Evolutionary conservation across 2,113 vertebrate genomes (phyloP), one percentile per base, ranked within the genome.

Genomic region (Oostethus manadensis): DNA sequence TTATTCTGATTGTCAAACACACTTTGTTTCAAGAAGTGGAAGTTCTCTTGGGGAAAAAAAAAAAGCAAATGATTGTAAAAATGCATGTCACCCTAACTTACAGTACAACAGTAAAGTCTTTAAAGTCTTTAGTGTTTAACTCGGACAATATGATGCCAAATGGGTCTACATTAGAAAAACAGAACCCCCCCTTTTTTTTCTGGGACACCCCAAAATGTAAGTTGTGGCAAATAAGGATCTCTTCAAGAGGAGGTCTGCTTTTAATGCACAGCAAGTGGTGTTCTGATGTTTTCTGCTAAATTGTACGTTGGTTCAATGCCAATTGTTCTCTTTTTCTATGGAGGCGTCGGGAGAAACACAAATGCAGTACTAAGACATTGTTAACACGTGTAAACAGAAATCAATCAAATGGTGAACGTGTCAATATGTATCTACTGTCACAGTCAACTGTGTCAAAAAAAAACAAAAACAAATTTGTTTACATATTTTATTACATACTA

Each of bases 401-500:
- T 88, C 90, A 91, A 89, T 87, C 86, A 87, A 91, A 93, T 92
- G 92, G 94, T 93, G 91, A 93, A 89, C 91, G 91, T 86, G 90
- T 94, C 92, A 92, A 92, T 92, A 94, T 90, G 20, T 93, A 92
- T 91, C 89, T 94, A 78, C 93, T 91, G 93, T 96, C 93, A 95
- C 93, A 95, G 92, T 95, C 91, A 89, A 78, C 93, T 94, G 92
- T 95, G 92, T 94, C 90, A 92, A 93, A 92, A 87, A 82, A 81
- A 79, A 73, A 71, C 2, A 38, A 91, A 44, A 70, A 81, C 77
- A 89, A 84, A 92, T 94, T 93, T 96, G 94, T 96, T 98, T 95
- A 96, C 94, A 95, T 96, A 95, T 97, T 96, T 97, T 97, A 93
- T 88, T 95, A 95, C 90, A 92, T 93, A 87, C 90, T 95, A 94